phyloP scores from a whole-genome alignment of 2,113 vertebrate genomes.

The Campylorhamphus procurvoides region DNA sequence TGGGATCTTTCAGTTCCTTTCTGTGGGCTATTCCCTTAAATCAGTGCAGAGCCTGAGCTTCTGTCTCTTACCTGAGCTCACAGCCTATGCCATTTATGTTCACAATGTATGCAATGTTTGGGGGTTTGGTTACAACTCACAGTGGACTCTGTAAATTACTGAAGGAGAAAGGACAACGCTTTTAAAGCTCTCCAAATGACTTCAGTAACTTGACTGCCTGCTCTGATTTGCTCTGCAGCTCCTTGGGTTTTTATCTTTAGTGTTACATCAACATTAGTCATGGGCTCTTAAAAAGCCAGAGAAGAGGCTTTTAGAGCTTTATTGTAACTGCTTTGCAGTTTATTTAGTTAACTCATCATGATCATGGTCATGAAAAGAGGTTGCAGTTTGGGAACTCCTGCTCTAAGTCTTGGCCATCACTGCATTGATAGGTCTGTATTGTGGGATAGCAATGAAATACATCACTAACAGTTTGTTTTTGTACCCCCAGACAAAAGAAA shows the following conservation, averaged over 20 bases:
- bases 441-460: neutral
- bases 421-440: neutral
- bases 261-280: neutral
- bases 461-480: neutral
- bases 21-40: neutral
- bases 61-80: neutral
- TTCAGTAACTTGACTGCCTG: neutral
- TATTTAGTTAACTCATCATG: neutral
- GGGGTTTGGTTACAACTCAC: neutral
- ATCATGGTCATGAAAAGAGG: neutral
- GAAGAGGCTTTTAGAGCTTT: neutral
- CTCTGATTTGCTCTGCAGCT: neutral
- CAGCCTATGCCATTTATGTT: neutral
- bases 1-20: neutral
- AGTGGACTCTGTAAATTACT: neutral
- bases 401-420: neutral
- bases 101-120: neutral
- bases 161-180: neutral
- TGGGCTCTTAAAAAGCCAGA: neutral
- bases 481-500: slow-evolving; percentile 85
- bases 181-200: neutral
- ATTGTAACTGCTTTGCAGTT: neutral
- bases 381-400: neutral
- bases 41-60: neutral
- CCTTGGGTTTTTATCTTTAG: neutral